Conservation (phyloP, 1,140 invertebrate genomes). For the Euura lappo region DNA sequence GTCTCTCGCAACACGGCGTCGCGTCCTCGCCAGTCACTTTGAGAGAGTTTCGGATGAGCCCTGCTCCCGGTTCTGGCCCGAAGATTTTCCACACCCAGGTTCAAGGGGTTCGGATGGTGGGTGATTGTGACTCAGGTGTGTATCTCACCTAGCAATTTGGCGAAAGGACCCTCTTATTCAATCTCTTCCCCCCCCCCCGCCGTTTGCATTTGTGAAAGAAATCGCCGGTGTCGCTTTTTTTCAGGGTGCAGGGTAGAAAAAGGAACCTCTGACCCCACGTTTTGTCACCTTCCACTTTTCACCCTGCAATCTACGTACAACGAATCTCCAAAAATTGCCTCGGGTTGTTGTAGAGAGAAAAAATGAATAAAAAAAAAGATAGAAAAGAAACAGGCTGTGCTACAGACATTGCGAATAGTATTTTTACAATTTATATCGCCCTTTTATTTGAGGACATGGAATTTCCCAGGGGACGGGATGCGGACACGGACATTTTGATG, state of each 20-base stretch:
- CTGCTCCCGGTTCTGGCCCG: too few species aligned
- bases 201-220: slow-evolving; percentile 28
- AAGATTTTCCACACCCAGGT: not conserved
- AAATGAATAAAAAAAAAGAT: too few species aligned
- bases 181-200: slow-evolving; percentile 26
- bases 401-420: too few species aligned
- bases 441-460: too few species aligned
- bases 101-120: not conserved
- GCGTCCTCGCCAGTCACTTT: slow-evolving; percentile 24
- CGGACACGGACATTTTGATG: not conserved
- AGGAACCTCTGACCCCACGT: slow-evolving; percentile 32
- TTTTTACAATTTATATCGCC: too few species aligned
- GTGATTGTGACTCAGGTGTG: slow-evolving; percentile 23
- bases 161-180: slow-evolving; percentile 34
- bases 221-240: slow-evolving; percentile 25
- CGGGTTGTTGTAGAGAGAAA: too few species aligned
- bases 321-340: too few species aligned
- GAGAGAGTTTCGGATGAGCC: too few species aligned
- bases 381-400: not conserved
- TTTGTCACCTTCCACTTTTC: slow-evolving; percentile 8
- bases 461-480: not conserved
- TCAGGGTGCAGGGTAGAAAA: slow-evolving; percentile 3
- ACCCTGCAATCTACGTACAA: not conserved
- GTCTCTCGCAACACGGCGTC: not conserved
- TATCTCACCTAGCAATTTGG: slow-evolving; percentile 33